These are phyloP conservation scores for Zapus hudsonius DNA, from an alignment of 2,113 vertebrate species.

Conservation along the genomic window DNA sequence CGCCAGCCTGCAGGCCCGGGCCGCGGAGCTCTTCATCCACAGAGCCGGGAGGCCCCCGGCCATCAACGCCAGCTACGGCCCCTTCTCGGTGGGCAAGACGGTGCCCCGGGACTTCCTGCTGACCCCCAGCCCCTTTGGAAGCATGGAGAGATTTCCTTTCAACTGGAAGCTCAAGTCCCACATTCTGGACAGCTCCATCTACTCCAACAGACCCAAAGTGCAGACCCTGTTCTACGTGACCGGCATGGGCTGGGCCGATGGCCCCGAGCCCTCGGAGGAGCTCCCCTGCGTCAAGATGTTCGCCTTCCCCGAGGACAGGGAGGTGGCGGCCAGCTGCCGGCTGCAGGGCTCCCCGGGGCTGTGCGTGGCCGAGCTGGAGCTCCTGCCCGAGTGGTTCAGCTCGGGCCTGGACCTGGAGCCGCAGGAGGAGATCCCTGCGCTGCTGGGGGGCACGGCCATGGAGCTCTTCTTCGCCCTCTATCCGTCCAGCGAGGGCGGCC, in stretches of 20 bases:
- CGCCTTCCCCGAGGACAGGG: slow-evolving; percentile 90
- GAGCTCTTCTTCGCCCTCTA: slow-evolving; percentile 94
- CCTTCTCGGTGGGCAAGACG: slow-evolving; percentile 87
- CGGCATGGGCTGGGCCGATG: slow-evolving; percentile 92
- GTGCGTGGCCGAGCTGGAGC: slow-evolving; percentile 93
- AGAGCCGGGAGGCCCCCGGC: slow-evolving; percentile 87
- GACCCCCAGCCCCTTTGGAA: slow-evolving; percentile 82
- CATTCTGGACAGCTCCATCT: slow-evolving; percentile 90
- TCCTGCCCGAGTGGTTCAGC: slow-evolving; percentile 93
- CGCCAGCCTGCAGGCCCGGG: slow-evolving; percentile 92
- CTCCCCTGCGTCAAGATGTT: slow-evolving; percentile 93
- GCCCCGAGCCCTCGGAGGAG: slow-evolving; percentile 77
- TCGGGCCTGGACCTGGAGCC: slow-evolving; percentile 82
- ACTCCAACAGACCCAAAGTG: slow-evolving; percentile 91
- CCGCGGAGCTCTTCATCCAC: slow-evolving; percentile 92
- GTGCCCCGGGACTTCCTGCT: slow-evolving; percentile 91
- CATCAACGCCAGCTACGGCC: slow-evolving; percentile 94
- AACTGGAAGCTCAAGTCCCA: slow-evolving; percentile 91
- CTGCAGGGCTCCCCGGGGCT: slow-evolving; percentile 92
- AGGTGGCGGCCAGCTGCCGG: slow-evolving; percentile 90
- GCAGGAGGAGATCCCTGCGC: slow-evolving; percentile 84
- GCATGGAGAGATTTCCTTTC: slow-evolving; percentile 84
- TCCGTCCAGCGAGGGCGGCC: slow-evolving; percentile 84
- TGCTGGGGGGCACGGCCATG: slow-evolving; percentile 86
- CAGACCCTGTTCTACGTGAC: slow-evolving; percentile 94